Percentiles rank a stretch among this genome's conserved stretches.
These are phyloP conservation scores for Merops nubicus DNA, from an alignment of 2,113 vertebrate genomes.

Conservation along the genomic window DNA sequence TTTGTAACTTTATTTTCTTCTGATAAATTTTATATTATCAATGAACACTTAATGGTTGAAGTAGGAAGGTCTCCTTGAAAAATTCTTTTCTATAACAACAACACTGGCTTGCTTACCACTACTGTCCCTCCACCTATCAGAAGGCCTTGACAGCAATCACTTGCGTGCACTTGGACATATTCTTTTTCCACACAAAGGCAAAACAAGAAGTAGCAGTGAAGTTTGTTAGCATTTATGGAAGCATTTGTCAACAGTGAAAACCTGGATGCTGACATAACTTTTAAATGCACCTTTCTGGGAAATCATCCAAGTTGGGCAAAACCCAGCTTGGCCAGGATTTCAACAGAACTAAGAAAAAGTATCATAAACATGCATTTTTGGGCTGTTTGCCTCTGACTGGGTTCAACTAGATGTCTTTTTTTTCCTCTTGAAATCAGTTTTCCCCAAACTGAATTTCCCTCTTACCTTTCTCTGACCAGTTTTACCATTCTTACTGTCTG, in stretches of 20 bases:
- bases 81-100: neutral
- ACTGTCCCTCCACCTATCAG: neutral
- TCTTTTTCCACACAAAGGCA: neutral
- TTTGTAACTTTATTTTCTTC: neutral
- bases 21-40: neutral
- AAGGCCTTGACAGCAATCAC: constrained; percentile 27
- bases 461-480: neutral
- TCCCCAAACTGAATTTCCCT: neutral
- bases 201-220: constrained; percentile 61
- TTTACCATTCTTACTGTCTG: neutral
- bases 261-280: constrained; percentile 53
- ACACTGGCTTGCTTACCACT: neutral
- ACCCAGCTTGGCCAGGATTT: constrained; percentile 44
- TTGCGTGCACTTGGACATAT: constrained; percentile 3
- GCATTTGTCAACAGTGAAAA: constrained; percentile 66
- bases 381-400: constrained; percentile 3
- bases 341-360: constrained; percentile 26
- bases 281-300: constrained; percentile 66
- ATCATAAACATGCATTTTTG: neutral
- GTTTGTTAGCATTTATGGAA: constrained; percentile 70
- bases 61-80: neutral
- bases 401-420: neutral
- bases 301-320: constrained; percentile 52
- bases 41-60: neutral
- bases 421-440: neutral